Base-by-base conservation (phyloP, 2,113 vertebrate species). In the Myrmecophaga tridactyla region DNA sequence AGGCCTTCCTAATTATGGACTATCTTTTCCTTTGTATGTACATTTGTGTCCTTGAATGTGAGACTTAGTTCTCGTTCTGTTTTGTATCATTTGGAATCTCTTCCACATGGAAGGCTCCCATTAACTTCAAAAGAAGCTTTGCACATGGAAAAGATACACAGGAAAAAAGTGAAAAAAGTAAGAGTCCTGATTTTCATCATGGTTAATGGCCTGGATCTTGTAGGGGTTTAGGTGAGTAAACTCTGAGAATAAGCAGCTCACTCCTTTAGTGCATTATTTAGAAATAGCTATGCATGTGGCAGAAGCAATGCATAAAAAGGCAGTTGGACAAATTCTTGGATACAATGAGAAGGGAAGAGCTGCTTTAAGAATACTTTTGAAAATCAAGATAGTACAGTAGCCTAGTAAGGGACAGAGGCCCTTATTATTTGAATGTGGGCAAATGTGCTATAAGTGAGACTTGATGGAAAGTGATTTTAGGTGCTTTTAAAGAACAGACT, bases 41-140 rank as follows among this genome's bases (percentile, higher is more conserved):
- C 81, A 43, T 88, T 81, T 96, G 70, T 70, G 86, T 94, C 82
- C 86, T 96, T 94, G 89, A 60, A 72, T 65, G 92, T 94, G 94
- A 96, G 63, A 78, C 53, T 92, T 72, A 51, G 69, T 25, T 94
- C 90, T 82, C 56, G 58, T 92, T 96, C 97, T 97, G 97, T 86
- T 97, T 96, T 83, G 63, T 96, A 92, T 96, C 95, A 96, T 31
- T 82, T 80, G 94, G 93, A 96, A 97, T 97, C 92, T 96, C 89
- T 96, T 97, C 96, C 97, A 97, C 95, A 97, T 96, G 96, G 86
- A 96, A 56, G 43, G 84, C 89, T 82, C 83, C 90, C 69, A 41
- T 83, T 78, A 70, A 97, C 97, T 97, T 97, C 96, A 97, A 97
- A 97, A 96, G 86, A n/a, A 43, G 23, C 69, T 86, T 63, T 60